Evolutionary conservation across 1,140 invertebrate species (phyloP), one percentile per base, ranked within the genome.

Genomic region (Papilio dardanus): DNA sequence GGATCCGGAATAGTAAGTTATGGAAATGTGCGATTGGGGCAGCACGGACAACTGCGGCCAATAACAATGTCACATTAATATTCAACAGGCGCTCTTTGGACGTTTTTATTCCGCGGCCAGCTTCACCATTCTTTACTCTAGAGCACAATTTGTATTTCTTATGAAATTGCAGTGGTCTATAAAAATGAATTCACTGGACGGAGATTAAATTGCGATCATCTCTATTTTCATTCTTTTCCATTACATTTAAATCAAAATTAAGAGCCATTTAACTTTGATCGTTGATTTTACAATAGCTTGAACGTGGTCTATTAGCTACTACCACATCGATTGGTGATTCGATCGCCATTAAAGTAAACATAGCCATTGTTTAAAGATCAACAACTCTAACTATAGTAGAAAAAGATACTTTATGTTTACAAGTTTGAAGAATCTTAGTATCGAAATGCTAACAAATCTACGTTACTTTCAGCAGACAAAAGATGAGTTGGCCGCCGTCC

Each of bases 21-120:
- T 92, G 91, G 88, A 90, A 93, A 93, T 92, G 86, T 86, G 87
- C 89, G 90, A 89, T 90, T 93, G 89, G 89, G 91, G 90, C 90
- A 92, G 87, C 86, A 87, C 90, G 90, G 90, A 84, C 87, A 89
- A 90, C 90, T 88, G 89, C 87, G 88, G 87, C 89, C 90, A 92
- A 93, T 93, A 93, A 93, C 90, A 92, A 92, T 93, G 90, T 92
- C 89, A 87, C 90, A 93, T 93, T 93, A 92, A 93, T 93, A 93
- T 93, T 92, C 92, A 93, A 88, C 89, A 87, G 88, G 80, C 89
- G 88, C 83, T 89, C 88, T 89, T 88, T 88, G 86, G 86, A 81
- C 88, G 89, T 84, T 83, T 85, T 83, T 86, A 82, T 83, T 90
- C 82, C 85, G 83, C 83, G 82, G 84, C 73, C 86, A 90, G 82